phyloP scores from a whole-genome alignment of 1,140 invertebrate species.

The Potamilus streckersoni region DNA sequence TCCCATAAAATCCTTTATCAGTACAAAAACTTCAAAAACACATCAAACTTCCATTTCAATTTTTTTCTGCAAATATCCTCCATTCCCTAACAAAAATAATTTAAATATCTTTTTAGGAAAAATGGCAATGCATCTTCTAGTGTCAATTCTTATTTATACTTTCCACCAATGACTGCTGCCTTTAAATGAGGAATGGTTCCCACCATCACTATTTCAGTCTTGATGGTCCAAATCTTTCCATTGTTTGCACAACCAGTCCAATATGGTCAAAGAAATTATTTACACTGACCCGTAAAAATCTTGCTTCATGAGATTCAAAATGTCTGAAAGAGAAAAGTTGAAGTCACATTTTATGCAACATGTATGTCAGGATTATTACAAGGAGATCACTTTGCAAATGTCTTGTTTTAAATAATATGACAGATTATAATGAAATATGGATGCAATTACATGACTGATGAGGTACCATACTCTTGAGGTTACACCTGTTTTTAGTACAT shows the following conservation, averaged over 20 bases:
- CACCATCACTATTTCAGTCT: background rate
- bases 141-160: too few species aligned
- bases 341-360: constrained; percentile 25
- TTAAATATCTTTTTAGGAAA: too few species aligned
- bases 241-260: constrained; percentile 77
- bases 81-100: too few species aligned
- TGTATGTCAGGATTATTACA: background rate
- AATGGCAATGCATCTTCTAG: too few species aligned
- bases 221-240: constrained; percentile 74
- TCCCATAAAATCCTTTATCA: too few species aligned
- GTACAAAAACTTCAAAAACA: too few species aligned
- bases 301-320: constrained; percentile 74
- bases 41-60: too few species aligned
- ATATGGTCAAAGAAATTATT: constrained; percentile 82
- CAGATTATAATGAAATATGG: background rate
- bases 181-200: too few species aligned
- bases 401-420: background rate
- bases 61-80: too few species aligned
- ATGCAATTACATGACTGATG: too few species aligned
- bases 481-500: background rate
- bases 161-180: too few species aligned
- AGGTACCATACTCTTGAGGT: background rate
- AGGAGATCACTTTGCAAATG: background rate
- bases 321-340: constrained; percentile 60
- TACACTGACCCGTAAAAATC: constrained; percentile 77